phyloP scores from a whole-genome alignment of 2,113 vertebrate species.

The Nipponia nippon region DNA sequence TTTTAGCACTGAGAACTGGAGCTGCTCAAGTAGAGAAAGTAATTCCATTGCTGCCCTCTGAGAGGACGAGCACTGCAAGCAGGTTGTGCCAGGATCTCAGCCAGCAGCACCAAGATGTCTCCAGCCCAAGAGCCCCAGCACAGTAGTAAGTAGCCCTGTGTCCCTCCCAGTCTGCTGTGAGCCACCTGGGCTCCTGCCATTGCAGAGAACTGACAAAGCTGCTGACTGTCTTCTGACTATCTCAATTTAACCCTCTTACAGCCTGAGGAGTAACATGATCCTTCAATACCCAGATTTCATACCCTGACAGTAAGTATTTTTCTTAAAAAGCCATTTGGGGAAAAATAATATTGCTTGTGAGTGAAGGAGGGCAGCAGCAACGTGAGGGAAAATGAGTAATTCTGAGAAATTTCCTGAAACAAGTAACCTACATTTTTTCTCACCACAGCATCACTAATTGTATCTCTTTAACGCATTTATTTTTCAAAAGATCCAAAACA shows the following conservation, averaged over 20 bases:
- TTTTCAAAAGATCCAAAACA: not conserved
- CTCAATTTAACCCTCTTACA: not conserved
- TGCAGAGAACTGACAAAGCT: not conserved
- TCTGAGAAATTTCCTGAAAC: not conserved
- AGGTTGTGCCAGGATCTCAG: not conserved
- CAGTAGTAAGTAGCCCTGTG: not conserved
- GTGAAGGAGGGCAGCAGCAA: not conserved
- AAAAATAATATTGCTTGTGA: not conserved
- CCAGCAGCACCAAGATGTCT: accelerated
- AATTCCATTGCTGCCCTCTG: not conserved
- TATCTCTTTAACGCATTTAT: not conserved
- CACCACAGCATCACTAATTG: not conserved
- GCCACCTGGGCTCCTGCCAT: not conserved
- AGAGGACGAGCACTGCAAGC: not conserved
- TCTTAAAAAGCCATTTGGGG: not conserved
- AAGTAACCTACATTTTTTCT: not conserved
- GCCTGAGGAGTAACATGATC: not conserved
- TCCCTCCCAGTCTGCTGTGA: accelerated
- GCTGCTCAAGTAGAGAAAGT: not conserved
- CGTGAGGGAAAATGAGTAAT: not conserved
- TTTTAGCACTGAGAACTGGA: not conserved
- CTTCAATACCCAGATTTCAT: not conserved
- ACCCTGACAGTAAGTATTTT: not conserved
- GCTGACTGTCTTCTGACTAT: not conserved
- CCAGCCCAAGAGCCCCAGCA: not conserved